These are phyloP conservation scores for Otolemur crassicaudatus DNA, from an alignment of 2,797 vertebrate genomes.

Conservation along the genomic window DNA sequence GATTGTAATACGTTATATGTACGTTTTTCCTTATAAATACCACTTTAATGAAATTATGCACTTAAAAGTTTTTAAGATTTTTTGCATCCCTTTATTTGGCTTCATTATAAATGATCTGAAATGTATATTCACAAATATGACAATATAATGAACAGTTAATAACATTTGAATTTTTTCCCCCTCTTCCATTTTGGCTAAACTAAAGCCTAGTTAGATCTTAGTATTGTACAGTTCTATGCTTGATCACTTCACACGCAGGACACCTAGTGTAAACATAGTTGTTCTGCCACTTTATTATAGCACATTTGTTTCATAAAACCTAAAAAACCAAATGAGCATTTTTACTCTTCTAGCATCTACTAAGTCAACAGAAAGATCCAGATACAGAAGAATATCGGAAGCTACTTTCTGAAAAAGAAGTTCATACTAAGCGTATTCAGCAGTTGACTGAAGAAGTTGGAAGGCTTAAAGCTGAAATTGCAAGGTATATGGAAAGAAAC, in stretches of 20 bases:
- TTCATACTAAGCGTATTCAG: constrained; percentile 95
- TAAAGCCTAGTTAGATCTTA: constrained; percentile 1
- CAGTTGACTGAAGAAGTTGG: constrained; percentile 94
- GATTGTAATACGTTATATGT: neutral
- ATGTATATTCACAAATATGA: neutral
- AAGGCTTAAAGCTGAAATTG: constrained; percentile 93
- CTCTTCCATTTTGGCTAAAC: neutral
- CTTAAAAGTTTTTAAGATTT: constrained; percentile 1
- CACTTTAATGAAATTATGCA: neutral
- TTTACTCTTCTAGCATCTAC: constrained; percentile 90
- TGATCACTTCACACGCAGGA: neutral
- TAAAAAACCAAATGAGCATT: neutral
- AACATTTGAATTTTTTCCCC: neutral
- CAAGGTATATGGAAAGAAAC: constrained; percentile 88
- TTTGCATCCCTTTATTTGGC: constrained; percentile 2
- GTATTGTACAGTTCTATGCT: neutral
- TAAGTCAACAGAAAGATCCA: constrained; percentile 97
- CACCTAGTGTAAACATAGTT: neutral
- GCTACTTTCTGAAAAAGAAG: constrained; percentile 95
- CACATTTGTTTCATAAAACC: neutral
- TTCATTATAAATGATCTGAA: constrained; percentile 17
- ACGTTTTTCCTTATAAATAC: neutral
- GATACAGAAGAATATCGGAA: constrained; percentile 97
- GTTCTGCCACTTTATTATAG: neutral
- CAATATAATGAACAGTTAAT: constrained; percentile 50